Percentiles rank a stretch among this genome's conserved stretches.
These are phyloP conservation scores for Drosophila nr. perissopoda DNA, from an alignment of 2,888 invertebrate genomes.

Conservation along the genomic window DNA sequence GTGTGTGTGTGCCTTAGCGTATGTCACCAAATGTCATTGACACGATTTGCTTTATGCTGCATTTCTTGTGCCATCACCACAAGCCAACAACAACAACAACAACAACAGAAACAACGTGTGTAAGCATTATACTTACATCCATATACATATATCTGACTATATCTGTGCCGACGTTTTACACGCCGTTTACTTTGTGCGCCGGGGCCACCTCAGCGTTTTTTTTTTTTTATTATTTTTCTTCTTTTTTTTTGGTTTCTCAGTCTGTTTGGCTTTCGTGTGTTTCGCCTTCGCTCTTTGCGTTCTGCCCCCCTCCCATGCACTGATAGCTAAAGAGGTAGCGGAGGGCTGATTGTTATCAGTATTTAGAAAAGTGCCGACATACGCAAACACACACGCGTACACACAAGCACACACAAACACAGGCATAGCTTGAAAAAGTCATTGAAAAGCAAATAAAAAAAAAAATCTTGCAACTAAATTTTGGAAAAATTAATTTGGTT, in stretches of 20 bases:
- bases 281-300: constrained; percentile 22
- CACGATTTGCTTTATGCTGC: constrained; percentile 79
- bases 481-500: constrained; percentile 5
- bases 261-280: constrained; percentile 55
- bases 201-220: constrained; percentile 73
- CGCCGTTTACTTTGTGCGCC: constrained; percentile 59
- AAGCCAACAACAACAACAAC: constrained; percentile 42
- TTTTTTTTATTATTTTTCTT: constrained; percentile 34
- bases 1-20: constrained; percentile 40
- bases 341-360: constrained; percentile 68
- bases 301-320: constrained; percentile 13
- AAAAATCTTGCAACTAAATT: constrained; percentile 2
- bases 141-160: constrained; percentile 46
- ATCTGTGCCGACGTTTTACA: constrained; percentile 66
- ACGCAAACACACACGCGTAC: constrained; percentile 11
- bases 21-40: constrained; percentile 78
- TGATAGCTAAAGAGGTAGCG: constrained; percentile 32
- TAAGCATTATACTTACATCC: constrained; percentile 28
- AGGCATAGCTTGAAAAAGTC: not conserved
- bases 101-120: constrained; percentile 26
- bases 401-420: constrained; percentile 1
- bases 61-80: constrained; percentile 60
- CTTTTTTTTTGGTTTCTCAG: constrained; percentile 36
- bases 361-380: constrained; percentile 52
- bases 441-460: constrained; percentile 14